phyloP scores from a whole-genome alignment of 2,113 vertebrate species.

The Pelodiscus sinensis region DNA sequence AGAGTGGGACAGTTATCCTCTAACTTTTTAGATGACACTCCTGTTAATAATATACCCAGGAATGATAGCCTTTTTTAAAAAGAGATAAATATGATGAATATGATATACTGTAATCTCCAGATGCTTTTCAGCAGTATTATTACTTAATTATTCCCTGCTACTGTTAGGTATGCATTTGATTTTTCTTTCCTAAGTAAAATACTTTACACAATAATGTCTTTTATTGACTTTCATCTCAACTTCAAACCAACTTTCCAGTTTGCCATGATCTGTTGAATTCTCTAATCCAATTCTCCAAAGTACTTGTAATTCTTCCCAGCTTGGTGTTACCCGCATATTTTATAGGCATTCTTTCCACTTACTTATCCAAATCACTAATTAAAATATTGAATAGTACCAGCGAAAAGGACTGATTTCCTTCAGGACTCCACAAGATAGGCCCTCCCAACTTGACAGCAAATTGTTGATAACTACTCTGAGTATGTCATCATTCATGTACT shows the following conservation, averaged over 20 bases:
- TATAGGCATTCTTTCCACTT: background rate
- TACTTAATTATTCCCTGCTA: background rate
- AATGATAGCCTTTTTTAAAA: background rate
- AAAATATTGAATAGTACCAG: background rate
- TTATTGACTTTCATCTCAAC: background rate
- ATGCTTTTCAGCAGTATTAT: background rate
- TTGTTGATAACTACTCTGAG: background rate
- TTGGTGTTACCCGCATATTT: background rate
- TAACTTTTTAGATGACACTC: background rate
- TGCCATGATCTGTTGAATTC: background rate
- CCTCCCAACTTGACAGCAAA: background rate
- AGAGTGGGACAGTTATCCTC: background rate
- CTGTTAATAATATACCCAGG: background rate
- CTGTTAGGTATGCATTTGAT: background rate
- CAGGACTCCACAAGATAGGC: background rate
- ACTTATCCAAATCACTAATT: background rate
- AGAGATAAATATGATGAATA: background rate
- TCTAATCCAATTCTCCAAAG: background rate
- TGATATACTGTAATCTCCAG: background rate
- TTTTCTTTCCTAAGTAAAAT: background rate
- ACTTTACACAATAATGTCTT: background rate
- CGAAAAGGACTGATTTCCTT: background rate
- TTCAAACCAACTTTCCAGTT: background rate
- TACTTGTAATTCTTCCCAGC: background rate
- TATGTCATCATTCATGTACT: background rate